Conservation (phyloP, 2,888 invertebrate species). For the Lasioglossum lativentre region DNA sequence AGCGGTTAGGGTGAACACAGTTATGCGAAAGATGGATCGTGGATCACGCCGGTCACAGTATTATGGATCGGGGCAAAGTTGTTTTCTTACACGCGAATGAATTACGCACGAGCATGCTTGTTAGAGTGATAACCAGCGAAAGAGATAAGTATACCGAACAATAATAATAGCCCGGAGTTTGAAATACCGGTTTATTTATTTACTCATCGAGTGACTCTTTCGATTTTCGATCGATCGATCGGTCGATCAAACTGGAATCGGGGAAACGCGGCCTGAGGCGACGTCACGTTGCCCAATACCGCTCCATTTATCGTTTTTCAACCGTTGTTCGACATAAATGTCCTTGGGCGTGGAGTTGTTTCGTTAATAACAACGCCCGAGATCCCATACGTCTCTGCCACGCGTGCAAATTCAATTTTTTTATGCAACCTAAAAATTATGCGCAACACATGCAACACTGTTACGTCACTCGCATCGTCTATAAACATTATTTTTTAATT, state of each 20-base stretch:
- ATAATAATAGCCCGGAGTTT: not conserved
- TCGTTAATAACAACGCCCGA: constrained; percentile 18
- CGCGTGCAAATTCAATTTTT: not conserved
- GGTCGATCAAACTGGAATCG: constrained; percentile 60
- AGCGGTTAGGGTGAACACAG: not conserved
- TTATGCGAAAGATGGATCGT: not conserved
- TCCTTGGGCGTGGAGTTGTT: constrained; percentile 30
- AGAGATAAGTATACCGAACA: not conserved
- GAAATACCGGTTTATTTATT: constrained; percentile 30
- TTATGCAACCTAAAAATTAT: not conserved
- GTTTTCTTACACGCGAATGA: not conserved
- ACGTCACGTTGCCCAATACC: constrained; percentile 55
- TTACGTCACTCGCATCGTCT: not conserved
- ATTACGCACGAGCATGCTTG: not conserved
- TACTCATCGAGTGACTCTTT: constrained; percentile 31
- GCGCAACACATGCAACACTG: not conserved
- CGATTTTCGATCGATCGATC: constrained; percentile 38
- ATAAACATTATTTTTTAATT: not conserved
- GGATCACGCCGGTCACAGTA: not conserved
- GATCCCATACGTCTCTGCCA: not conserved
- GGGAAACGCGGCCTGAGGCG: constrained; percentile 48
- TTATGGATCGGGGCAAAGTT: not conserved
- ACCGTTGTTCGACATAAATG: constrained; percentile 22
- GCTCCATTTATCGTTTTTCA: constrained; percentile 52
- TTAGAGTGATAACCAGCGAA: not conserved